These are phyloP conservation scores for Plebejus anna DNA, from an alignment of 2,888 invertebrate species.

Conservation along the genomic window DNA sequence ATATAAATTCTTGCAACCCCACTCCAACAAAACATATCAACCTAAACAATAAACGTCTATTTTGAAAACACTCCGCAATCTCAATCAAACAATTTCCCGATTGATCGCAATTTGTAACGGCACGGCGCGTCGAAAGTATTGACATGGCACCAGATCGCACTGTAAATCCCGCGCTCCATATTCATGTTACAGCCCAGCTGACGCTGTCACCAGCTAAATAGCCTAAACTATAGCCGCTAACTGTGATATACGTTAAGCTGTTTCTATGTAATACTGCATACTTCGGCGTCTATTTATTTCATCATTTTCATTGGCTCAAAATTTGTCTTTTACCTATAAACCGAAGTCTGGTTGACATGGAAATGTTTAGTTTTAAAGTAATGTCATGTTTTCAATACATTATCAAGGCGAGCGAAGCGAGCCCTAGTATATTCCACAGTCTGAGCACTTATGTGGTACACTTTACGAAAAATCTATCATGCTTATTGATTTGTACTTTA, in stretches of 20 bases:
- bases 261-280: neutral
- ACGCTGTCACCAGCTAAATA: neutral
- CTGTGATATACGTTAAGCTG: neutral
- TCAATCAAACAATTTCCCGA: neutral
- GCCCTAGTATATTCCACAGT: too few relatives aligned
- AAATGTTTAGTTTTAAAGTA: too few relatives aligned
- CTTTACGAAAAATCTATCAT: too few relatives aligned
- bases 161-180: slow-evolving; percentile 14
- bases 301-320: too few relatives aligned
- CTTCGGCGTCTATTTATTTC: neutral
- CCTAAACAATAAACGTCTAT: neutral
- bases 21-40: neutral
- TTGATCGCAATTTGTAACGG: slow-evolving; percentile 18
- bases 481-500: too few relatives aligned
- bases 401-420: too few relatives aligned
- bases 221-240: too few relatives aligned
- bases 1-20: too few relatives aligned
- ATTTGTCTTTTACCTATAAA: too few relatives aligned
- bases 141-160: slow-evolving; percentile 10
- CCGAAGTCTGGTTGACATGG: too few relatives aligned
- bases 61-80: slow-evolving; percentile 1
- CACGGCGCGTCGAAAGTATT: slow-evolving; percentile 5
- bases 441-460: too few relatives aligned
- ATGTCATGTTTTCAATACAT: too few relatives aligned
- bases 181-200: slow-evolving; percentile 17